Evolutionary conservation across 2,888 invertebrate species (phyloP).

Genomic region (Ophioninae sp.): DNA sequence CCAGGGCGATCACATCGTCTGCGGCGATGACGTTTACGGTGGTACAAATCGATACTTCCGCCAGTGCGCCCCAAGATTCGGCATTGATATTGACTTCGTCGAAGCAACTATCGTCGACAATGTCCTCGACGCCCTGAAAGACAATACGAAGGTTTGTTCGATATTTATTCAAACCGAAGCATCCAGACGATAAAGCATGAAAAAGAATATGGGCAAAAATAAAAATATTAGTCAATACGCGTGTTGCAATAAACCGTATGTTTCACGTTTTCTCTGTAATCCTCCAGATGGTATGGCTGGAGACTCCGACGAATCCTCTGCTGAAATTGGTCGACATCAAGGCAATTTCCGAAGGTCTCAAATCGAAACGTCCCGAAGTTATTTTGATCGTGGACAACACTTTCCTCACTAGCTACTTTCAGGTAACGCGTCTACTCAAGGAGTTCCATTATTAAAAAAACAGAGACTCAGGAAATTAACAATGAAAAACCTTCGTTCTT

Average conservation of each 20-base stretch:
- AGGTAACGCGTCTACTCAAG: conserved; percentile 78
- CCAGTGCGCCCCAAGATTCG: conserved; percentile 85
- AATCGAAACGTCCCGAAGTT: conserved; percentile 82
- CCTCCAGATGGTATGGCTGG: conserved; percentile 93
- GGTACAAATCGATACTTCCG: conserved; percentile 91
- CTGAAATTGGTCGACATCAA: conserved; percentile 94
- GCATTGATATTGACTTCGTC: conserved; percentile 89
- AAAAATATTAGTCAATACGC: not conserved
- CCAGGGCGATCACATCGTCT: conserved; percentile 94
- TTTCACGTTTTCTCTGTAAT: not conserved
- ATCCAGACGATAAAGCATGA: not conserved
- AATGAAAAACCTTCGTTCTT: not conserved
- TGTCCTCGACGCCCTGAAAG: conserved; percentile 86
- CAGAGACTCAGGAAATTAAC: not conserved
- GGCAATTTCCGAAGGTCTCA: conserved; percentile 85
- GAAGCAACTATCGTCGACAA: conserved; percentile 88
- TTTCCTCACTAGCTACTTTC: conserved; percentile 94
- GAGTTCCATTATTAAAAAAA: not conserved
- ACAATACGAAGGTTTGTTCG: conserved; percentile 90
- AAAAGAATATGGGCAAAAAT: too few relatives aligned
- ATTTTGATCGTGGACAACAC: conserved; percentile 95
- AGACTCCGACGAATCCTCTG: conserved; percentile 97
- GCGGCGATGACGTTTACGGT: conserved; percentile 97
- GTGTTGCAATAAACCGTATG: not conserved
- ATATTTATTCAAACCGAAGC: not conserved